These are phyloP conservation scores for Atta texana DNA, from an alignment of 1,140 invertebrate species.

Conservation along the genomic window DNA sequence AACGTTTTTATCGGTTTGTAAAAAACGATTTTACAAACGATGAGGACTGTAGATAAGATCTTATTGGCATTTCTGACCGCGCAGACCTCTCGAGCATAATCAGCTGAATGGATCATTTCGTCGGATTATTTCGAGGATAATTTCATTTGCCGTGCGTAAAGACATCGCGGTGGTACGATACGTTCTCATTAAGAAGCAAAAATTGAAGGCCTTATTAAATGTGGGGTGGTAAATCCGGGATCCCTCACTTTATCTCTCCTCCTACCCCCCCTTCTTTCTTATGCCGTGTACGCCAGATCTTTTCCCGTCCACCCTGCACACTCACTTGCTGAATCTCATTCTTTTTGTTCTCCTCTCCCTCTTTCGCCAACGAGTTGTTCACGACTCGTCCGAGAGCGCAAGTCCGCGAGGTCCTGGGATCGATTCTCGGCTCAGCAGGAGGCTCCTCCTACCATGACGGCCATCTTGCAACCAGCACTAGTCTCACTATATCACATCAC, in stretches of 20 bases:
- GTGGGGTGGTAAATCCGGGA: constrained; percentile 79
- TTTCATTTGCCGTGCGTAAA: constrained; percentile 78
- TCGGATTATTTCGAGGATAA: constrained; percentile 78
- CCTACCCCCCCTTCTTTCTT: constrained; percentile 69
- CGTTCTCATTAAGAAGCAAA: constrained; percentile 80
- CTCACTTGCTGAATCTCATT: constrained; percentile 45
- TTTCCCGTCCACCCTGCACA: constrained; percentile 63
- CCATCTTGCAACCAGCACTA: constrained; percentile 85
- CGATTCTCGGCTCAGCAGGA: constrained; percentile 84
- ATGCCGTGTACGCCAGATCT: constrained; percentile 46
- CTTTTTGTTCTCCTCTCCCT: constrained; percentile 60
- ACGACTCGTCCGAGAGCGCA: constrained; percentile 80
- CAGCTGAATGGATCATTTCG: constrained; percentile 50
- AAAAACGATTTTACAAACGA: constrained; percentile 4
- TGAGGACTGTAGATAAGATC: constrained; percentile 47
- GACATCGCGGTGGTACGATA: constrained; percentile 71
- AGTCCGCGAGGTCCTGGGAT: constrained; percentile 85
- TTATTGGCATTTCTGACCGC: constrained; percentile 14
- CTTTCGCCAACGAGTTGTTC: constrained; percentile 75
- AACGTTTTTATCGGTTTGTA: neutral
- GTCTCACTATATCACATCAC: constrained; percentile 85
- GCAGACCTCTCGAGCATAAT: constrained; percentile 1
- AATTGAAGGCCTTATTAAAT: constrained; percentile 78
- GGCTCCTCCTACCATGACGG: constrained; percentile 86
- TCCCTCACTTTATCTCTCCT: constrained; percentile 51